Evolutionary conservation across 2,888 invertebrate species (phyloP), one percentile per base, ranked within the genome.

Genomic region (Physocephala rufipes): DNA sequence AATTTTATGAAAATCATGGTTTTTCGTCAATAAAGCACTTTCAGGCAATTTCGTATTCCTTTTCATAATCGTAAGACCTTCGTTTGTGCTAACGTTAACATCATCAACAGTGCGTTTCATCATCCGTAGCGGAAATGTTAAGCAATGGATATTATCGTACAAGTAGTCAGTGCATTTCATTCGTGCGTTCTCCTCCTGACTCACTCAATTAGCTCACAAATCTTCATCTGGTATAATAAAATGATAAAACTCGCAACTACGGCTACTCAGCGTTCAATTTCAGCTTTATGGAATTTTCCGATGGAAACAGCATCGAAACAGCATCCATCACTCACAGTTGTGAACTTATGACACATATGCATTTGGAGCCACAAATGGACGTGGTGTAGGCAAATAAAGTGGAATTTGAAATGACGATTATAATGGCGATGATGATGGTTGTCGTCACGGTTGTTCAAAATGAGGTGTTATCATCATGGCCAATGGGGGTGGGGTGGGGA

Each of bases 181-280:
- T n/a, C n/a, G n/a, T n/a, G n/a, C n/a, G n/a, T n/a, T n/a, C n/a
- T n/a, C n/a, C n/a, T n/a, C n/a, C n/a, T n/a, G n/a, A n/a, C n/a
- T n/a, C 28, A 28, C 58, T 28, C 58, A 28, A 58, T 58, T 58
- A 58, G 9, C 58, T 28, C 28, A 24, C 58, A 58, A 58, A 28
- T 28, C n/a, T 7, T 15, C 16, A 15, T 7, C 5, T n/a, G 49
- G n/a, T n/a, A n/a, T n/a, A n/a, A n/a, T 16, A 9, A 26, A 1
- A 58, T 28, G 26, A 24, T 55, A 13, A n/a, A 55, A 24, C 19
- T 55, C 24, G 53, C 21, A 21, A 24, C 2, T 15, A 28, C 36
- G 4, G 36, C 5, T 9, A 36, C 36, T 36, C 36, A 36, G 26
- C 4, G 58, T 28, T 58, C 58, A 28, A 28, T 58, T 58, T 58